Base-by-base conservation (phyloP, 2,888 invertebrate species). In the Oxytorus armatus region DNA sequence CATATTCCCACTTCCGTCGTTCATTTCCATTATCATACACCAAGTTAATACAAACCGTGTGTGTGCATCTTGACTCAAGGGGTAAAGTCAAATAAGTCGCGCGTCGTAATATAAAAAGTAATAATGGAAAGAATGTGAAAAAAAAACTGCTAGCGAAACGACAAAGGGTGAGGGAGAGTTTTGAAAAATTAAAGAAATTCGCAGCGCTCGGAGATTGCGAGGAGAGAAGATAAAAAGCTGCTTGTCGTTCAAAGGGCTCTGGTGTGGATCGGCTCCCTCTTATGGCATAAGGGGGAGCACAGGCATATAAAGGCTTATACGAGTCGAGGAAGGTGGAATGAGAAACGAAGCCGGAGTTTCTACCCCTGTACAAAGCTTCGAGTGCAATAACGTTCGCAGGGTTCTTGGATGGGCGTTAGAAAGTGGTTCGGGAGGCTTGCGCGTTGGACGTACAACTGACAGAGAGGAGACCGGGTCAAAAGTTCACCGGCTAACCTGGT, bases 401-500 rank as follows among this genome's bases (percentile, higher is more conserved):
- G 39, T 68, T 73, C 57, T 73, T 65, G 80, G 77, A 18, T 80
- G 63, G 55, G 72, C 68, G 78, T 78, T 49, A 80, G 78, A 81
- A 83, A 81, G 83, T 49, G 69, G 59, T 78, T 74, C 74, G 78
- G 63, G 42, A 55, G 55, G 49, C 63, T 18, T 65, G 73, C 73
- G 73, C 73, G 29, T 33, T 44, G 44, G 18, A 16, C 44, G 18
- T 51, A 23, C 53, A 14, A 21, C 57, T 36, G 55, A 65, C 73
- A 21, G 73, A 69, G 73, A 73, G 80, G 57, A 77, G 73, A 82
- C 84, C 78, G 77, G 85, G 85, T 85, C 85, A 85, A 85, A 85
- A 85, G 85, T 85, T 85, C 85, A 85, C 85, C 83, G 82, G 80
- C 82, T 84, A 82, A 85, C 82, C 84, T 82, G 72, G 79, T 66